These are phyloP conservation scores for Heliconius hewitsoni DNA, from an alignment of 1,140 invertebrate genomes.

Conservation along the genomic window DNA sequence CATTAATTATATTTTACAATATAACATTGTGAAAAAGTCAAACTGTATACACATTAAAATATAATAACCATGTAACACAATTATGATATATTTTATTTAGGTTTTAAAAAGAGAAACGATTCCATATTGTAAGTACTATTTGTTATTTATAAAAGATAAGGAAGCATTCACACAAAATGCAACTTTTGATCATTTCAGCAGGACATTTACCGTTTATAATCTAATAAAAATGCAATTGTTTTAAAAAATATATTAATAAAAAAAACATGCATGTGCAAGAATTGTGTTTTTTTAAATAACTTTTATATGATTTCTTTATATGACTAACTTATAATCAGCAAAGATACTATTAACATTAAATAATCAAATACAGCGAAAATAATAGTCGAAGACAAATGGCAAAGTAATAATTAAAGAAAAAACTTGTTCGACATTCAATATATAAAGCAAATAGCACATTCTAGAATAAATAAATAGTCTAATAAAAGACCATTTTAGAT, in stretches of 20 bases:
- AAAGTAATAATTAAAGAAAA: neutral
- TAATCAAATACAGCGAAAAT: neutral
- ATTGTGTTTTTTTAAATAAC: neutral
- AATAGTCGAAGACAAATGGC: neutral
- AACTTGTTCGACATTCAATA: neutral
- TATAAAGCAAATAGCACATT: neutral
- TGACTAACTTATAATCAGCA: neutral
- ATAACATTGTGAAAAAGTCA: neutral
- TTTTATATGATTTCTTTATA: neutral
- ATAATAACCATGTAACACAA: neutral
- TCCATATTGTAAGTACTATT: conserved; percentile 1
- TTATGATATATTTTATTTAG: neutral
- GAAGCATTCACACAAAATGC: conserved; percentile 1
- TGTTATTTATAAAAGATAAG: neutral
- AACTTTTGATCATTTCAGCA: neutral
- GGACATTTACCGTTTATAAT: neutral
- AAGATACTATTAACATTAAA: neutral
- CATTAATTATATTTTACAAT: neutral
- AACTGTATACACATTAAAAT: neutral
- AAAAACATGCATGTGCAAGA: neutral
- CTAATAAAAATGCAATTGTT: conserved; percentile 8
- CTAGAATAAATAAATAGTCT: conserved; percentile 15
- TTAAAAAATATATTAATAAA: neutral
- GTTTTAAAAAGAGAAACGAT: neutral
- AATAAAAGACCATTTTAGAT: conserved; percentile 32